These are phyloP conservation scores for Arge pagana DNA, from an alignment of 2,888 invertebrate species.

Conservation along the genomic window DNA sequence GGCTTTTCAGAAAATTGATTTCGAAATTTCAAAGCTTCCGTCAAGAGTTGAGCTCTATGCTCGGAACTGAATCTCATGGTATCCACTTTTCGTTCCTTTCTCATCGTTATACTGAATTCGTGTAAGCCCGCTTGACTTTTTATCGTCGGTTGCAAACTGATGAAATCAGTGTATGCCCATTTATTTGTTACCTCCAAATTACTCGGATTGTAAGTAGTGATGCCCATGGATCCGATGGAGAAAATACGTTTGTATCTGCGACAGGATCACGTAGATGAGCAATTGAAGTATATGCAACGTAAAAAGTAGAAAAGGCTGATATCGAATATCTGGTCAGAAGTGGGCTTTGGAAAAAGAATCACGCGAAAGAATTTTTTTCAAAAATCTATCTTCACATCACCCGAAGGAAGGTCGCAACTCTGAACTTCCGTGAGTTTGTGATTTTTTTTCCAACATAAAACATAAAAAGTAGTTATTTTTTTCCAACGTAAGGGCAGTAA, in stretches of 20 bases:
- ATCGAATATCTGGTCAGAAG: background rate
- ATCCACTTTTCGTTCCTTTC: conserved; percentile 89
- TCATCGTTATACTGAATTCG: conserved; percentile 83
- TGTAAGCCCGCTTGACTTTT: conserved; percentile 59
- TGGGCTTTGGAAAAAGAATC: background rate
- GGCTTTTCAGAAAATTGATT: conserved; percentile 81
- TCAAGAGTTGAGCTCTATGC: conserved; percentile 88
- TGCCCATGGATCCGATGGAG: conserved; percentile 92
- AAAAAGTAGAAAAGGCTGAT: too few relatives aligned
- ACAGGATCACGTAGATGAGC: too few relatives aligned
- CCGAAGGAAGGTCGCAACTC: too few relatives aligned
- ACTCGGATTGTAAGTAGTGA: conserved; percentile 96
- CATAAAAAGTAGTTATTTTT: too few relatives aligned
- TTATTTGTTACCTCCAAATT: conserved; percentile 91
- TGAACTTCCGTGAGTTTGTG: too few relatives aligned
- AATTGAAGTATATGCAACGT: conserved; percentile 17
- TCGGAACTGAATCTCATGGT: conserved; percentile 97
- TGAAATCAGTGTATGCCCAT: conserved; percentile 84
- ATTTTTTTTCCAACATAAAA: too few relatives aligned
- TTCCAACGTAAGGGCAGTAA: too few relatives aligned
- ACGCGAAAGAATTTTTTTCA: background rate
- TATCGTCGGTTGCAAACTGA: conserved; percentile 68
- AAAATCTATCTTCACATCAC: too few relatives aligned
- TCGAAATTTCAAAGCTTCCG: conserved; percentile 84
- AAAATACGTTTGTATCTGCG: conserved; percentile 93